Evolutionary conservation across 2,797 vertebrate species (phyloP).

Genomic region (Tapirus indicus): DNA sequence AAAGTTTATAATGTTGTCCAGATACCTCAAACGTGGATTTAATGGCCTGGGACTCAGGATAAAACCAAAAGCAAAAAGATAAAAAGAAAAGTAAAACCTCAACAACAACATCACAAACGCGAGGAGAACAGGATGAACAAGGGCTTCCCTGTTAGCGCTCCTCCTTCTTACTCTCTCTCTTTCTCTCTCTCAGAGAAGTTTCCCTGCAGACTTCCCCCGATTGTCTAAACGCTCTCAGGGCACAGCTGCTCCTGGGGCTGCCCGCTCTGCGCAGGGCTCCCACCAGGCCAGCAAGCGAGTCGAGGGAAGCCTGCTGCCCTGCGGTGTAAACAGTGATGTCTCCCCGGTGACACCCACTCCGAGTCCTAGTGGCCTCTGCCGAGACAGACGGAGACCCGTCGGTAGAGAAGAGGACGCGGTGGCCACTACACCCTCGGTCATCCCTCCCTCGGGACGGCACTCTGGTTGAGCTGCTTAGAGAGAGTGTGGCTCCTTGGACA

Average conservation of each 20-base stretch:
- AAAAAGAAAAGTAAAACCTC: background rate
- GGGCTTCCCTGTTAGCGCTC: background rate
- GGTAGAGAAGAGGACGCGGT: background rate
- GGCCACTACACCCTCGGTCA: too few species aligned
- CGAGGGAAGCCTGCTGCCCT: background rate
- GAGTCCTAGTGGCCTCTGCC: background rate
- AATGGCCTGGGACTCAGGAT: background rate
- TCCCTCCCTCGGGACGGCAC: background rate
- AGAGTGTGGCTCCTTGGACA: background rate
- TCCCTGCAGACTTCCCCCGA: conserved; percentile 70
- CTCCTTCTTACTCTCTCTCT: background rate
- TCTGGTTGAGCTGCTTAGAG: background rate
- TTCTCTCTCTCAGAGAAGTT: background rate
- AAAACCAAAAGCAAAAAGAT: background rate
- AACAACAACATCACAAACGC: background rate
- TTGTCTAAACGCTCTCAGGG: conserved; percentile 46
- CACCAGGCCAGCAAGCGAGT: background rate
- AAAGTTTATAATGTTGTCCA: background rate
- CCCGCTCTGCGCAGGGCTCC: background rate
- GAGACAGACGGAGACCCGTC: background rate
- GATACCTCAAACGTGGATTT: background rate
- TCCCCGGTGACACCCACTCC: background rate
- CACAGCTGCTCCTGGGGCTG: background rate
- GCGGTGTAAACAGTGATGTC: background rate
- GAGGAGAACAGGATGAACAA: background rate